Evolutionary conservation across 2,888 invertebrate genomes (phyloP).

Genomic region (Troides aeacus): DNA sequence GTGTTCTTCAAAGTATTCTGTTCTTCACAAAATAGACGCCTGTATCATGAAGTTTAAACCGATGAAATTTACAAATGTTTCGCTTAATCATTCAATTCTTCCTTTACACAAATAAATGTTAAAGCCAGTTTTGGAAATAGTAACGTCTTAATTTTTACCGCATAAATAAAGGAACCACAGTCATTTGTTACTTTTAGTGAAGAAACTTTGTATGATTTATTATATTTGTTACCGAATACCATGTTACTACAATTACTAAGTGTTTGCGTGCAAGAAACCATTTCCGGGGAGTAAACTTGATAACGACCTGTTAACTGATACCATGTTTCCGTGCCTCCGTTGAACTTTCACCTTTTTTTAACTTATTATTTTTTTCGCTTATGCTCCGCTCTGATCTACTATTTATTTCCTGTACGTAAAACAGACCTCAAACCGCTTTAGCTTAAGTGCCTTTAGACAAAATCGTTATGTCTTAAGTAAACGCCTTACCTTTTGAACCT

Average conservation of each 20-base stretch:
- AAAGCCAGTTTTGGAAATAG: not conserved
- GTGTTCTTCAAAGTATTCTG: too few species aligned
- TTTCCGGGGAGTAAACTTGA: conserved; percentile 24
- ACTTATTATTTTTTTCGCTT: conserved; percentile 1
- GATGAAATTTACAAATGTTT: too few species aligned
- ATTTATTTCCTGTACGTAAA: not conserved
- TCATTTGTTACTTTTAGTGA: not conserved
- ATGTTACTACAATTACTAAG: conserved; percentile 15
- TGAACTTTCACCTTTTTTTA: conserved; percentile 29
- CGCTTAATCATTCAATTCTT: too few species aligned
- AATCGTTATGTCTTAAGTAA: too few species aligned
- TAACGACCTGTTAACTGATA: conserved; percentile 23
- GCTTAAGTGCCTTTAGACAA: too few species aligned
- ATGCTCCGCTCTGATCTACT: not conserved
- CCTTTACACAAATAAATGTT: not conserved
- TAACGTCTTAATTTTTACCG: not conserved
- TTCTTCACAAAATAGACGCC: too few species aligned
- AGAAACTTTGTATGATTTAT: conserved; percentile 14
- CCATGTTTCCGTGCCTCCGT: conserved; percentile 17
- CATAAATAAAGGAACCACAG: not conserved
- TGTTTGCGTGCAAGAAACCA: conserved; percentile 28
- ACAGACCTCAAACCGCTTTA: not conserved
- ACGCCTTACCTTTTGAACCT: too few species aligned
- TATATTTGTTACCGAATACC: conserved; percentile 13
- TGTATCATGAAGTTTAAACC: too few species aligned